Base-by-base conservation (phyloP, 2,888 invertebrate genomes). In the Tenthredo mesomela region DNA sequence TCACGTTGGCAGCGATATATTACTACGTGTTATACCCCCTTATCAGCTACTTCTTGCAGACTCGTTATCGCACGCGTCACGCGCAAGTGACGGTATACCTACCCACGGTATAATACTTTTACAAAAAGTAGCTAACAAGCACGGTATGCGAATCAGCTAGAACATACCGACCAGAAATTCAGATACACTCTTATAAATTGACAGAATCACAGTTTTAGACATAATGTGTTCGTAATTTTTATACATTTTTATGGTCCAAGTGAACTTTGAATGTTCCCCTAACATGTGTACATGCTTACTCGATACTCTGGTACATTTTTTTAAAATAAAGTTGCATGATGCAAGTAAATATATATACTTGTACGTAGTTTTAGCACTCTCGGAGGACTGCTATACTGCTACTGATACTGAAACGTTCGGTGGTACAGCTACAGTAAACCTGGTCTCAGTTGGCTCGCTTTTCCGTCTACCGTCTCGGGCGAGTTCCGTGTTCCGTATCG, bases 401-500 rank as follows among this genome's bases (percentile, higher is more conserved):
- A 50, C 50, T 54, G 54, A 1, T 10, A n/a, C 37, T 18, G 61
- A 10, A 61, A 67, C 10, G 33, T 12, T 67, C 67, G 25, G 33
- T 21, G 12, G 21, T 67, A 67, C 67, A 67, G 29, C 29, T 33
- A 67, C 67, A 18, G 33, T 67, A 67, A 67, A 54, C 65, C 65
- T 29, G 65, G 40, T 78, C 84, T 86, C 84, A 54, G 77, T 80
- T 80, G 61, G 58, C 80, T 80, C 80, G 80, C 37, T 43, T 77
- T 77, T 7, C 77, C 77, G 54, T 77, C 77, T 47, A 29, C 50
- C 77, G 77, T 77, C 77, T 77, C 77, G 29, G 43, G 70, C 86
- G 84, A 86, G 86, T 87, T 88, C 86, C 87, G 86, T 85, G 86
- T 86, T 88, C 87, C 86, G 86, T 89, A 90, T 91, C 91, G 91